These are phyloP conservation scores for Trochalopteron elliotii DNA, from an alignment of 2,113 vertebrate genomes.

Conservation along the genomic window DNA sequence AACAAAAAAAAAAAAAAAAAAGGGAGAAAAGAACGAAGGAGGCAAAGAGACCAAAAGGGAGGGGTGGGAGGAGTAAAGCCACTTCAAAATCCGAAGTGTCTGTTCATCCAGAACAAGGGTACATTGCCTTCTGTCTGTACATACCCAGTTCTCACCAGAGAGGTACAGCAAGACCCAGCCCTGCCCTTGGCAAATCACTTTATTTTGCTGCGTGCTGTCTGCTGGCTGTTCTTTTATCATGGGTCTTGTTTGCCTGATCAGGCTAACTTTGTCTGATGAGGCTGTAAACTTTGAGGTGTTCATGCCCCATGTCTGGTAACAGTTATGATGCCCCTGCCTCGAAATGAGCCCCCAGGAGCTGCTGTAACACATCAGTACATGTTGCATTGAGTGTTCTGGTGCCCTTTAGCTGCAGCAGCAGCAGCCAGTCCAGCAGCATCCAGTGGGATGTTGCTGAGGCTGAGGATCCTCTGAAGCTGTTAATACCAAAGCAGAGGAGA, in stretches of 20 bases:
- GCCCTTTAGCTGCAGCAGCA: neutral
- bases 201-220: neutral
- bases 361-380: fast-evolving
- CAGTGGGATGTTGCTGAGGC: neutral
- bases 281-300: neutral
- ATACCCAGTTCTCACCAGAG: fast-evolving
- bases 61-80: neutral
- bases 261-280: neutral
- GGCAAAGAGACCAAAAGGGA: neutral
- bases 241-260: neutral
- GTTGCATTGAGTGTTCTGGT: neutral
- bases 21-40: neutral
- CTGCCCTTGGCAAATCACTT: neutral
- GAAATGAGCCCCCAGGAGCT: neutral
- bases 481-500: neutral
- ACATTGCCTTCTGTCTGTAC: neutral
- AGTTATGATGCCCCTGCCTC: neutral
- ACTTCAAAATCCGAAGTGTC: neutral
- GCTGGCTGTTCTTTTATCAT: neutral
- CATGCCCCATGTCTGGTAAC: neutral
- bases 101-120: neutral
- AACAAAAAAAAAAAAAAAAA: neutral
- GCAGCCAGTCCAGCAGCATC: neutral
- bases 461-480: neutral
- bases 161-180: neutral